Percentiles rank a stretch among this genome's conserved stretches.
These are phyloP conservation scores for Theristicus caerulescens DNA, from an alignment of 2,113 vertebrate species.

Conservation along the genomic window DNA sequence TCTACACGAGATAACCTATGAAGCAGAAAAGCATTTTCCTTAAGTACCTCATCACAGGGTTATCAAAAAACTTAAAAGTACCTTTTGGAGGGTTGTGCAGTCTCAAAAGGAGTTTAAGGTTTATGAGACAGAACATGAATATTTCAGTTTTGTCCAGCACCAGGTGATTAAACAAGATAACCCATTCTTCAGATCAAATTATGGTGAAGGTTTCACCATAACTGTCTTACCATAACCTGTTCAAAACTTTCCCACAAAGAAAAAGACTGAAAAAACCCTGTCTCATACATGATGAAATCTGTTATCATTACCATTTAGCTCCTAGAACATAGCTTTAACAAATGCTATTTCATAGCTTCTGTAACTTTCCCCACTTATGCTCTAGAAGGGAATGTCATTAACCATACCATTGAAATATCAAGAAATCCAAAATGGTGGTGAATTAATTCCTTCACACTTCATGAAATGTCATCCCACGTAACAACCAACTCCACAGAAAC, in stretches of 20 bases:
- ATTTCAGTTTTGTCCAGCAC: neutral
- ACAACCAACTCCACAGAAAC: neutral
- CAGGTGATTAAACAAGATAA: neutral
- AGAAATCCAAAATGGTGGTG: neutral
- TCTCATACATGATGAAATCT: neutral
- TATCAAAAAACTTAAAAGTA: neutral
- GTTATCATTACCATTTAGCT: neutral
- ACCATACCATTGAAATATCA: neutral
- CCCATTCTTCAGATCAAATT: neutral
- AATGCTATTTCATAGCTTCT: neutral
- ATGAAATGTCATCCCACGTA: accelerated
- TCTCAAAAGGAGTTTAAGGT: neutral
- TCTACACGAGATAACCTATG: neutral
- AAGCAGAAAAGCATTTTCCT: neutral
- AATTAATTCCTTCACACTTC: neutral
- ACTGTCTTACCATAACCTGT: neutral
- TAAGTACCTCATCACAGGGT: neutral
- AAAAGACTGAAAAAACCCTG: neutral
- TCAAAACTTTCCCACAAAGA: neutral
- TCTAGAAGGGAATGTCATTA: neutral
- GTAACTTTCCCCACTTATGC: neutral
- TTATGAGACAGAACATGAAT: neutral
- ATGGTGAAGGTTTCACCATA: neutral
- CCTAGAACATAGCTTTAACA: neutral
- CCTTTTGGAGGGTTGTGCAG: neutral